Evolutionary conservation across 2,113 vertebrate genomes (phyloP).

Genomic region (Elachura formosa): DNA sequence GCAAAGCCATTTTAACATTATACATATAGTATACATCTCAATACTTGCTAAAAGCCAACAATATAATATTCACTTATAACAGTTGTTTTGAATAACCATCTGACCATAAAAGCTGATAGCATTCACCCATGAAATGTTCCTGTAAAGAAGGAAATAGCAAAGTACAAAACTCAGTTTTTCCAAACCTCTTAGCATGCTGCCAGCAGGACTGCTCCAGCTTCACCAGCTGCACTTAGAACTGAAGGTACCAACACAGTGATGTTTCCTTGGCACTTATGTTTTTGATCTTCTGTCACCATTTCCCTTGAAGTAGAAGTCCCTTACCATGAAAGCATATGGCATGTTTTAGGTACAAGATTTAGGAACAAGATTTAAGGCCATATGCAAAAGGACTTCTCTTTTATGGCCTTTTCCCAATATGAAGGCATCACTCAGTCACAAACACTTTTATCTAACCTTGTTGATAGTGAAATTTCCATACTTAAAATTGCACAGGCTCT

Average conservation of each 20-base stretch:
- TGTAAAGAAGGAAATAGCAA: background rate
- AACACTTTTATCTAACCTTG: background rate
- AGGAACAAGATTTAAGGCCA: no score
- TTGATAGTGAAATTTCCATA: background rate
- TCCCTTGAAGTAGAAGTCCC: background rate
- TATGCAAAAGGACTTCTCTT: background rate
- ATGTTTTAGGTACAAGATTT: background rate
- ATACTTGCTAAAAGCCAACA: no score
- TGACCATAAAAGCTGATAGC: background rate
- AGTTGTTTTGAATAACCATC: background rate
- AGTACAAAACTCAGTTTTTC: background rate
- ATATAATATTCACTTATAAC: no score
- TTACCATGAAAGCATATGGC: accelerated
- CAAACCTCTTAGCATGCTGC: accelerated
- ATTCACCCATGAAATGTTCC: background rate
- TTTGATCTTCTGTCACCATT: background rate
- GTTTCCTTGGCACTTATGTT: background rate
- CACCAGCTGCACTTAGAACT: accelerated
- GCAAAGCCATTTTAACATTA: no score
- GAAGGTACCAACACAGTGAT: accelerated
- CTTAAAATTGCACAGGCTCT: background rate
- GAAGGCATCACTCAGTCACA: background rate
- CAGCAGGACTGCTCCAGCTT: accelerated
- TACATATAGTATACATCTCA: no score
- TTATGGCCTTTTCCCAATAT: background rate